Evolutionary conservation across 1,140 invertebrate species (phyloP), one percentile per base, ranked within the genome.

Genomic region (Ectropis grisescens): DNA sequence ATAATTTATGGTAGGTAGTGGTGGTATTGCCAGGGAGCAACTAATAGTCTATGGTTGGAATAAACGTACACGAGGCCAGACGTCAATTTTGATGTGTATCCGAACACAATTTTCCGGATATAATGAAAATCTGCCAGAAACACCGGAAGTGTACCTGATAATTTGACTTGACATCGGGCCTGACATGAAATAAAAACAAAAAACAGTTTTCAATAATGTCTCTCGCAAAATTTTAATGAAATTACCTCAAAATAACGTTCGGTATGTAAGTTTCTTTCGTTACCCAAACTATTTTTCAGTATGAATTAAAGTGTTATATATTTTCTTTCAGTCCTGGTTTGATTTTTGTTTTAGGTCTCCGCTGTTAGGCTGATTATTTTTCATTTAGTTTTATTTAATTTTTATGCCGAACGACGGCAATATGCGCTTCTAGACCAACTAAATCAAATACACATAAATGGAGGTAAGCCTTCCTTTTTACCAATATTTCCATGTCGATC

Each of bases 181-280:
- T 54, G 52, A 52, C 50, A 57, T 49, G 39, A 55, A 58, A 58
- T 46, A 68, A 67, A 72, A 68, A 66, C 56, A 68, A 67, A 70
- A 69, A 74, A 67, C 58, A 65, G 58, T 65, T 66, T 58, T 40
- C 56, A 46, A 64, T 54, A 58, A 62, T 66, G 57, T 59, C 53
- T 58, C 38, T 56, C 41, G 50, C 54, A 71, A 74, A 70, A 62
- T 69, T 61, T 68, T 65, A 58, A 62, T 60, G 56, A 67, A 64
- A 58, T 60, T 55, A 41, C 33, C 55, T 41, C 49, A 52, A 34
- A 51, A 44, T 30, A 49, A 47, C 52, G 34, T 49, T 51, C 44
- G 37, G 33, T 48, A 34, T 33, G 37, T 36, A 33, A 7, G 2
- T 11, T 41, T 39, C 4, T 9, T n/a, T n/a, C n/a, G n/a, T n/a